A percentile compares a stretch with the other conserved stretches of the same genome.
These are phyloP conservation scores for Clarias laeviceps DNA, from an alignment of 2,797 vertebrate species.

Conservation along the genomic window DNA sequence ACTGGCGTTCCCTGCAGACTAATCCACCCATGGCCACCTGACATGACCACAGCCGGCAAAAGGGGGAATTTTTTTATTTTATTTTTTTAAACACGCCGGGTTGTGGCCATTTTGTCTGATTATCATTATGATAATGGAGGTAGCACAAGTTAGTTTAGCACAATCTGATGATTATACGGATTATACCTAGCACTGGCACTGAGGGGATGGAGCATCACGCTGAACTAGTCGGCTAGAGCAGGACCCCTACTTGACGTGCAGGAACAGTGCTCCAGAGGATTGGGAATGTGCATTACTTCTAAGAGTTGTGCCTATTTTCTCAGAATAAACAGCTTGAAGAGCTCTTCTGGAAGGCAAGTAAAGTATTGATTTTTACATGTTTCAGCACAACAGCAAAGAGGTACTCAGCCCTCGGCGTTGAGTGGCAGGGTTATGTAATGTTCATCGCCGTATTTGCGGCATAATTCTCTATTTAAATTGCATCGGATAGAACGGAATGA, in stretches of 20 bases:
- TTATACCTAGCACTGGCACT: conserved; percentile 45
- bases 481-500: not conserved
- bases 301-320: conserved; percentile 46
- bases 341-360: conserved; percentile 48
- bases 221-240: conserved; percentile 39
- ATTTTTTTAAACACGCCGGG: too few species aligned
- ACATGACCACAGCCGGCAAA: conserved; percentile 15
- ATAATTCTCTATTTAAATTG: not conserved
- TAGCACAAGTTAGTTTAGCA: conserved; percentile 68
- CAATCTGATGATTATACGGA: conserved; percentile 54
- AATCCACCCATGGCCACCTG: conserved; percentile 52
- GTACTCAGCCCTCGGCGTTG: not conserved
- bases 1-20: conserved; percentile 44
- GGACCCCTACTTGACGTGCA: conserved; percentile 32
- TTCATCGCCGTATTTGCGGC: not conserved
- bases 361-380: conserved; percentile 53
- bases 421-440: not conserved
- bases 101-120: conserved; percentile 61
- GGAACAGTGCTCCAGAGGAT: conserved; percentile 31
- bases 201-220: conserved; percentile 23
- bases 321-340: conserved; percentile 49
- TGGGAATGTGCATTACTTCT: conserved; percentile 44
- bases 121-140: conserved; percentile 82
- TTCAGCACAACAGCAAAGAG: conserved; percentile 30
- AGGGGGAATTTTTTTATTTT: too few species aligned